Percentiles rank a stretch among this genome's conserved stretches.
phyloP scores from a whole-genome alignment of 2,113 vertebrate species.

The Pseudopipra pipra region DNA sequence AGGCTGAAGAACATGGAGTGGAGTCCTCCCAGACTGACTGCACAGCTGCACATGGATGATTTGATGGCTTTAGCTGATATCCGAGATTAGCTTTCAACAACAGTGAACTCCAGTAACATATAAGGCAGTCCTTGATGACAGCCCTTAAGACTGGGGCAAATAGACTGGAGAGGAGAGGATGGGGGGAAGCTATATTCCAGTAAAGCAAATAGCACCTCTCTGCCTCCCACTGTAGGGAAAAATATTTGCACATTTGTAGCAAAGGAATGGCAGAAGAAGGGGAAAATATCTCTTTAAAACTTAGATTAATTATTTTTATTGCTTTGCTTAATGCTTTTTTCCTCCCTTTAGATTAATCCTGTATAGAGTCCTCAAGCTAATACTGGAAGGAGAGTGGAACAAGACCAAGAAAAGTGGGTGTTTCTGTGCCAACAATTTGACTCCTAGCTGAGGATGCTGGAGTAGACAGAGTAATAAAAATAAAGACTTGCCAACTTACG shows the following conservation, averaged over 20 bases:
- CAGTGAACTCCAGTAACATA: background rate
- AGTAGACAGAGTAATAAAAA: background rate
- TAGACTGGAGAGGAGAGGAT: background rate
- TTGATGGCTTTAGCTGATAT: conserved; percentile 34
- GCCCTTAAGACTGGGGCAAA: conserved; percentile 14
- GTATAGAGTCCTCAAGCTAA: conserved; percentile 2
- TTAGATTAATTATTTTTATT: conserved; percentile 72
- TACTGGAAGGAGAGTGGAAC: background rate
- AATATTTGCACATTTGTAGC: background rate
- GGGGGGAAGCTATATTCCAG: background rate
- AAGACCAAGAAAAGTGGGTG: background rate
- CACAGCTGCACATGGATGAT: conserved; percentile 22
- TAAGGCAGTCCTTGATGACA: conserved; percentile 11
- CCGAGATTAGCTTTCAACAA: conserved; percentile 21
- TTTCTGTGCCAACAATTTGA: background rate
- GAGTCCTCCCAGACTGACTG: background rate
- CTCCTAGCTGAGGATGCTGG: background rate
- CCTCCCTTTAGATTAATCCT: conserved; percentile 42
- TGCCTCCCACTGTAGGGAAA: background rate
- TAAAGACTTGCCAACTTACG: background rate
- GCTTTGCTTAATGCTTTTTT: conserved; percentile 60
- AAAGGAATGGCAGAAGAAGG: conserved; percentile 57
- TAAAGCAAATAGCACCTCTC: conserved; percentile 3
- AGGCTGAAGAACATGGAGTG: background rate
- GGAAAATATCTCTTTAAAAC: conserved; percentile 65